Conservation (phyloP, 1,140 invertebrate species). For the Zaprionus africanus region DNA sequence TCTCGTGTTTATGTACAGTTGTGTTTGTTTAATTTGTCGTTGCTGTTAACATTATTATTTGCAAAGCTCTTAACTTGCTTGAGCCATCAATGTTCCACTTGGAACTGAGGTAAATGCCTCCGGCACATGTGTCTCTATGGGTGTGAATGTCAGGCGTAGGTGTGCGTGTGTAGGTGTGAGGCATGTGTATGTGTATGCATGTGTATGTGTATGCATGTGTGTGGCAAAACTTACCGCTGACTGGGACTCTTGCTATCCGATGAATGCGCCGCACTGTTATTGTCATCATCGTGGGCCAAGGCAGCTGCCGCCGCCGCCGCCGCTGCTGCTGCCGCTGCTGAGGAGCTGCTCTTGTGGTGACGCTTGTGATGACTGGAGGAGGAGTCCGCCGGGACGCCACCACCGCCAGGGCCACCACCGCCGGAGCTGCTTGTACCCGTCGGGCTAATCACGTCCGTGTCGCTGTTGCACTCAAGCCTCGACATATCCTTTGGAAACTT, state of each 20-base stretch:
- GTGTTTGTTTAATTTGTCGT: slow-evolving; percentile 7
- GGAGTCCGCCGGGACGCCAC: slow-evolving; percentile 24
- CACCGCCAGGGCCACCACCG: slow-evolving; percentile 50
- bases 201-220: background rate
- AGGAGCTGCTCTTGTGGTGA: slow-evolving; percentile 59
- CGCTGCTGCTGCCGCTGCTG: slow-evolving; percentile 27
- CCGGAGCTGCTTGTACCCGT: slow-evolving; percentile 80
- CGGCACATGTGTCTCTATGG: slow-evolving; percentile 7
- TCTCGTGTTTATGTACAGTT: slow-evolving; percentile 20
- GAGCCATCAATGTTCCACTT: slow-evolving; percentile 14
- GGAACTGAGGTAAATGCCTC: slow-evolving; percentile 6
- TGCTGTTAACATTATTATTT: slow-evolving; percentile 39
- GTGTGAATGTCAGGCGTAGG: slow-evolving; percentile 14
- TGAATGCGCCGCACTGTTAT: slow-evolving; percentile 87
- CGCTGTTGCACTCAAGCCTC: slow-evolving; percentile 75
- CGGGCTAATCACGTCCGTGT: slow-evolving; percentile 80
- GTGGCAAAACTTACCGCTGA: slow-evolving; percentile 85
- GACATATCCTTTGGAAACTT: slow-evolving; percentile 76
- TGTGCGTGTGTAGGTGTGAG: slow-evolving; percentile 30
- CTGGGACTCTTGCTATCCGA: slow-evolving; percentile 88
- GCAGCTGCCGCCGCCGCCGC: slow-evolving; percentile 48
- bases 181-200: slow-evolving; percentile 9
- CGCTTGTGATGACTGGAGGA: slow-evolving; percentile 63
- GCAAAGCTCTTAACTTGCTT: slow-evolving; percentile 46
- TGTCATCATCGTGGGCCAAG: slow-evolving; percentile 86